Evolutionary conservation across 53 echinoderm and acorn worm species (phyloP), one percentile per base, ranked within the genome.

Genomic region (Luidia sarsii): DNA sequence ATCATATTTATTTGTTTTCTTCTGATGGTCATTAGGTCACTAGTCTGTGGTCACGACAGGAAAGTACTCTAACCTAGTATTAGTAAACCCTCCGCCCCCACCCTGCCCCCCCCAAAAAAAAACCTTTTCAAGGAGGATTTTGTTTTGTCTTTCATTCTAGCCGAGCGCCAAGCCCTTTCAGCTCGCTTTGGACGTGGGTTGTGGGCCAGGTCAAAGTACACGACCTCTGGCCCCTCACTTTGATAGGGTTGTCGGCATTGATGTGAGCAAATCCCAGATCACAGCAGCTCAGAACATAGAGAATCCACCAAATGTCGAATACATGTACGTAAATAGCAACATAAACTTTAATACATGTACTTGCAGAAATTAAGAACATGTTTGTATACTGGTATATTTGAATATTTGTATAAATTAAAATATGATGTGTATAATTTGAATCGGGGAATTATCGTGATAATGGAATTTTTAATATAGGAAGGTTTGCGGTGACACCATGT

Each of bases 151-250:
- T 64, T 31, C 7, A 33, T 8, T 7, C 28, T 7, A 20, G 1
- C 54, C 84, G 89, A 80, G 33, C 33, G 64, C 72, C n/a, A 70
- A 85, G 56, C 90, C 90, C 19, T 67, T 86, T 36, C 34, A 82
- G 33, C 52, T 75, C 29, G 77, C 75, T 37, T 14, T 85, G 29
- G 85, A 75, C 38, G 66, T 75, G 3, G 77, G 75, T 19, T 85
- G 67, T 46, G 67, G 75, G 23, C 24, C 54, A 45, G 75, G 75
- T 39, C 77, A 77, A 20, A 67, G 57, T 23, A 77, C 67, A 67
- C 77, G 66, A 77, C 68, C 66, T 64, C 41, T 71, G 37, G 52
- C 86, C 66, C 55, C 74, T 8, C 75, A 85, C 53, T 73, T 85
- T 64, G 70, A 81, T 16, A 83, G 62, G 50, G 63, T 83, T 34